A percentile compares a stretch with the other conserved stretches of the same genome.
These are phyloP conservation scores for Notodonta dromedarius DNA, from an alignment of 2,888 invertebrate genomes.

Conservation along the genomic window DNA sequence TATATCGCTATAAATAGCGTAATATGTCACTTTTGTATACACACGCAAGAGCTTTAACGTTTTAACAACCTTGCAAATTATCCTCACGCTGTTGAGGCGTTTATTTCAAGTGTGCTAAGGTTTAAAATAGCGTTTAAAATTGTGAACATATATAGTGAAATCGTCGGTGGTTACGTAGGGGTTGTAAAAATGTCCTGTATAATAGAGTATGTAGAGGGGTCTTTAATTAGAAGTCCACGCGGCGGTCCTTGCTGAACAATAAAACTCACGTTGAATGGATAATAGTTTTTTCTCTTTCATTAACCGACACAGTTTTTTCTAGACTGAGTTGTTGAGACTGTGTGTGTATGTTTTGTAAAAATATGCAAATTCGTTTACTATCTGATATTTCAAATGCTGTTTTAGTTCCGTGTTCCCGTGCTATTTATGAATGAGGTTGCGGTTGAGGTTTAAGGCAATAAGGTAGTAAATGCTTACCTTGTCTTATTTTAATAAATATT, in stretches of 20 bases:
- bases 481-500: no score
- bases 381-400: neutral
- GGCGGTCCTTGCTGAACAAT: conserved; percentile 66
- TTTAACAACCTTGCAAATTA: neutral
- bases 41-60: neutral
- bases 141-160: neutral
- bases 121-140: neutral
- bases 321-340: conserved; percentile 26
- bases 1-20: neutral
- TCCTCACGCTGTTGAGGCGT: neutral
- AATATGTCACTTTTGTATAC: conserved; percentile 1
- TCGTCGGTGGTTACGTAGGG: conserved; percentile 40
- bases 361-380: neutral
- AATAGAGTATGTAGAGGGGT: conserved; percentile 71
- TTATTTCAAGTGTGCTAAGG: neutral
- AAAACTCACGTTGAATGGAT: conserved; percentile 68
- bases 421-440: no score
- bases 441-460: no score
- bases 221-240: conserved; percentile 81
- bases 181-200: conserved; percentile 73
- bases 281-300: conserved; percentile 58
- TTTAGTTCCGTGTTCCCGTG: neutral
- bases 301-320: conserved; percentile 44
- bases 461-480: no score
- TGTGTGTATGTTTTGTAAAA: conserved; percentile 3